Evolutionary conservation across 2,797 vertebrate genomes (phyloP), one percentile per base, ranked within the genome.

Genomic region (Falco concolor): DNA sequence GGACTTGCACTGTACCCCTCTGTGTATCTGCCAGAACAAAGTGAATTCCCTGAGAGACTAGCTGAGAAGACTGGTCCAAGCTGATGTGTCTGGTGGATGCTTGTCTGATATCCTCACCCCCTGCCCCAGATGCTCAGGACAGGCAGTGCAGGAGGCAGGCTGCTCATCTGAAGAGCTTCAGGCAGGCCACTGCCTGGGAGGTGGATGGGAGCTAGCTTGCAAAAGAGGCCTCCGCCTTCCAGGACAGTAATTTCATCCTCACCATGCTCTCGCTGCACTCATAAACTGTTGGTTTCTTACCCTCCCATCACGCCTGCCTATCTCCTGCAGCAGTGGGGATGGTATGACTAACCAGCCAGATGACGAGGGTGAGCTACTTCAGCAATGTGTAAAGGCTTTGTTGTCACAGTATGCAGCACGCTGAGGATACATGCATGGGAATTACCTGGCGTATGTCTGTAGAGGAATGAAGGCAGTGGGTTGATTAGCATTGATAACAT

Each of bases 261-360:
- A 2, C 52, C 3, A 2, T 9, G n/a, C 9, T 17, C 79, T 65
- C 1, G 0, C 53, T 80, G 68, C 13, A 3, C 34, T 20, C 76
- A 20, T 21, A 6, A 68, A 18, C 44, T 16, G 64, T 53, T 50
- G 38, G 42, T 24, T 84, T 30, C 56, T 28, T 6, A 13, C 49
- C 12, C 60, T 61, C 20, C 76, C 54, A 1, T 22, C 28, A 1
- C 4, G 2, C 19, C 80, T 40, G 84, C 53, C 38, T 30, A 5
- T 24, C 88, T 84, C 47, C 40, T 28, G 69, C 61, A 38, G 64
- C 2, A 0, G 21, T 32, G 54, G 6, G 52, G 77, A 12, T 5
- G 0, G 45, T 8, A 14, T 22, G 75, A 65, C 36, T 30, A 64
- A 42, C 15, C 76, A 1, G n/a, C 2, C 74, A 10, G 40, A 10